Percentiles rank a stretch among this genome's conserved stretches.
These are phyloP conservation scores for Andrena flavipes DNA, from an alignment of 2,888 invertebrate genomes.

Conservation along the genomic window DNA sequence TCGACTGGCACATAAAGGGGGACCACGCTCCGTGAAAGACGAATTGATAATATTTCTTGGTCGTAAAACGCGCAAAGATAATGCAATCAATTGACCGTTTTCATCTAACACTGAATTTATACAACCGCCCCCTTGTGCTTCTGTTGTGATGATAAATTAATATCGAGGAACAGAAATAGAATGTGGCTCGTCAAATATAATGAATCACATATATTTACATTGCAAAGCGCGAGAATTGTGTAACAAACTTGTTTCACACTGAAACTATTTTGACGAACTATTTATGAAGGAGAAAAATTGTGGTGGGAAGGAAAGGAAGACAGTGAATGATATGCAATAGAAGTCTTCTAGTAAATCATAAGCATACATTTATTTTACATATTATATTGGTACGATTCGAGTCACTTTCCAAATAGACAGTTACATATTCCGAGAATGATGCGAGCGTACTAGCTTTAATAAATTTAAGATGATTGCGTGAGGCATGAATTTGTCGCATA, in stretches of 20 bases:
- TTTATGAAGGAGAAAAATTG: too few relatives aligned
- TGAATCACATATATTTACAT: neutral
- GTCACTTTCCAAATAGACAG: neutral
- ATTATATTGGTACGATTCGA: neutral
- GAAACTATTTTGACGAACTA: too few relatives aligned
- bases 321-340: too few relatives aligned
- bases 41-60: neutral
- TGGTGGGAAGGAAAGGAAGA: too few relatives aligned
- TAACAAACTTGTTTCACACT: neutral
- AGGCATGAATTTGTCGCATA: neutral
- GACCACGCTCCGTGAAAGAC: neutral
- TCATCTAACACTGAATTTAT: too few relatives aligned
- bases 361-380: neutral
- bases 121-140: neutral
- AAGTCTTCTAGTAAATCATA: too few relatives aligned
- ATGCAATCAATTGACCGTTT: neutral
- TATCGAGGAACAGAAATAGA: neutral
- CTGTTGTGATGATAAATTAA: neutral
- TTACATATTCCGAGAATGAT: slow-evolving; percentile 17
- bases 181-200: neutral
- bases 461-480: slow-evolving; percentile 11
- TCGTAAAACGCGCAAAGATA: neutral
- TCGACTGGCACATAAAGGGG: neutral
- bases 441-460: neutral
- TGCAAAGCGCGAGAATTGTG: neutral